Evolutionary conservation across 2,797 vertebrate genomes (phyloP).

Genomic region (Poecilia gillii): DNA sequence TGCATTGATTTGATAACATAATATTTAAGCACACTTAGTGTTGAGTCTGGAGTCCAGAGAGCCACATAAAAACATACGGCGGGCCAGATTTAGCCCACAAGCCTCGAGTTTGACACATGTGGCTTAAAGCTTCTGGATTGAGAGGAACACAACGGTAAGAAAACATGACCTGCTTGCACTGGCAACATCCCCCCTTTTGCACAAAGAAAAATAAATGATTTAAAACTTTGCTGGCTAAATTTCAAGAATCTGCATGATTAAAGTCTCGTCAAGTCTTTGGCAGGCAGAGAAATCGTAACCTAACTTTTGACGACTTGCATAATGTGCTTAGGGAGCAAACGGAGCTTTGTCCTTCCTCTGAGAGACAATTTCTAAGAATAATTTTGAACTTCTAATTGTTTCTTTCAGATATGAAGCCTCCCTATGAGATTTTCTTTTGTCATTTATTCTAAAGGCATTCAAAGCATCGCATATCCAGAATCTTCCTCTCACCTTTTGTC

Average conservation of each 20-base stretch:
- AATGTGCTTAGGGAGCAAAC: background rate
- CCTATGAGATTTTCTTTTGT: background rate
- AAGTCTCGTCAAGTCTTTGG: constrained; percentile 6
- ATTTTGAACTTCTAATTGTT: constrained; percentile 1
- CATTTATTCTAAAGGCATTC: background rate
- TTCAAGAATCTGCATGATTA: constrained; percentile 21
- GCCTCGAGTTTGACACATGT: too few relatives aligned
- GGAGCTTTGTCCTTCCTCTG: background rate
- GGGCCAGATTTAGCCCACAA: too few relatives aligned
- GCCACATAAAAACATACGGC: too few relatives aligned
- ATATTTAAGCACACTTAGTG: too few relatives aligned
- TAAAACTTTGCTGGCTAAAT: background rate
- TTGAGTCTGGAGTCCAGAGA: too few relatives aligned
- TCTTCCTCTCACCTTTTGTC: background rate
- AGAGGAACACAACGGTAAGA: constrained; percentile 30
- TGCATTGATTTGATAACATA: too few relatives aligned
- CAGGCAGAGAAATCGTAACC: background rate
- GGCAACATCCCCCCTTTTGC: constrained; percentile 21
- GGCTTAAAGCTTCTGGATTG: background rate
- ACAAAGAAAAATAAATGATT: constrained; percentile 20
- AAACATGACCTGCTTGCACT: constrained; percentile 20
- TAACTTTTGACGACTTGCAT: background rate
- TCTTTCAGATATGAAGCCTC: background rate
- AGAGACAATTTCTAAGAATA: background rate
- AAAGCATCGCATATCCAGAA: background rate